Conservation (phyloP, 2,113 vertebrate genomes). For the Ornithorhynchus anatinus region DNA sequence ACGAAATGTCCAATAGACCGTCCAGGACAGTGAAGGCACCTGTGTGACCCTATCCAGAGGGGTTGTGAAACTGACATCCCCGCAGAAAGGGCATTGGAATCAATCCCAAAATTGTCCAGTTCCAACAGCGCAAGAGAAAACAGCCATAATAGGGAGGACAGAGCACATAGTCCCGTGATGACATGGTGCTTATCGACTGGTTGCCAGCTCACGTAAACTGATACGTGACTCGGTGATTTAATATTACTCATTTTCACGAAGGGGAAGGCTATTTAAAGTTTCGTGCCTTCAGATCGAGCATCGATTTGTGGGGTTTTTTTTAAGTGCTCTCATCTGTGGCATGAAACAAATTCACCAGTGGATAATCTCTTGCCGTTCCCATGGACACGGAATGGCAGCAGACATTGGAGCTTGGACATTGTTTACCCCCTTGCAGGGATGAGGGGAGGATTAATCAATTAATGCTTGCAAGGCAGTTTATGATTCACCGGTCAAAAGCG, state of each 20-base stretch:
- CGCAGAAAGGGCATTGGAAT: no score
- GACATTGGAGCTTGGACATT: background rate
- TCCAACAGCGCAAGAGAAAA: no score
- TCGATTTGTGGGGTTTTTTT: no score
- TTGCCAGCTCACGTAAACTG: background rate
- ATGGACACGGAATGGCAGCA: background rate
- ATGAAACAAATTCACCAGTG: background rate
- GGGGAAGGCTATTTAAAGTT: background rate
- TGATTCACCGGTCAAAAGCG: background rate
- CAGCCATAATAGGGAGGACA: no score
- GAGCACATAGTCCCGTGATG: no score
- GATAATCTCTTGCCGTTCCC: background rate
- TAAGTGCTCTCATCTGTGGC: background rate
- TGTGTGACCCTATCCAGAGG: no score
- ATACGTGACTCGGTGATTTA: background rate
- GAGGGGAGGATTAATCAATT: conserved; percentile 1
- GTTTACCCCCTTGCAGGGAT: background rate
- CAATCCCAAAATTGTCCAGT: no score
- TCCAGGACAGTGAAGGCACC: no score
- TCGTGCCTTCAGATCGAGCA: background rate
- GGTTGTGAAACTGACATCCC: no score
- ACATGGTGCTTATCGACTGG: background rate
- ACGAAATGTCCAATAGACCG: no score
- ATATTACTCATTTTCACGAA: background rate
- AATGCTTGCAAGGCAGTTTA: background rate